Percentiles rank a stretch among this genome's conserved stretches.
Evolutionary conservation across 2,797 vertebrate genomes (phyloP).

Genomic region (Psittacula derbiana): DNA sequence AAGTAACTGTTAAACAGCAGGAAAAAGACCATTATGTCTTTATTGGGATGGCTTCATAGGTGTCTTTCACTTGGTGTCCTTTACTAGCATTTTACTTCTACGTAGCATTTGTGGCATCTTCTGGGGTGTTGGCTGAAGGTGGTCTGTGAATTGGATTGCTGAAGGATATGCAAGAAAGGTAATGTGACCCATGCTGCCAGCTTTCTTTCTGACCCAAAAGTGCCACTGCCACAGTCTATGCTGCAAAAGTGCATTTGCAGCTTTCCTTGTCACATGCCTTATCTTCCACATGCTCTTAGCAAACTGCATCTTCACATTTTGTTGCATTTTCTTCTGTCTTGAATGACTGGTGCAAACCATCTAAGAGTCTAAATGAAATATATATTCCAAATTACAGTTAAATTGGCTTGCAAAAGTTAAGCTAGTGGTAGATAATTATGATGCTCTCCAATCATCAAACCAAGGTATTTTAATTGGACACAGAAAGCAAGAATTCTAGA

Average conservation of each 20-base stretch:
- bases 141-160: constrained; percentile 53
- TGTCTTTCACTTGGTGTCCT: background rate
- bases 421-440: background rate
- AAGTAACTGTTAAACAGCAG: background rate
- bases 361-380: background rate
- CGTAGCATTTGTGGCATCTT: background rate
- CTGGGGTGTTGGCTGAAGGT: background rate
- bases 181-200: background rate
- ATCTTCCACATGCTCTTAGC: background rate
- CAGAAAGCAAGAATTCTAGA: background rate
- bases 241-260: constrained; percentile 7
- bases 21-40: background rate
- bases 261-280: constrained; percentile 32
- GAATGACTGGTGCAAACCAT: background rate
- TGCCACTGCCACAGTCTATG: constrained; percentile 11
- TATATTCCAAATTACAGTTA: background rate
- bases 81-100: constrained; percentile 54
- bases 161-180: constrained; percentile 38
- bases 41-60: accelerated
- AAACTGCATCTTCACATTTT: background rate
- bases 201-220: background rate
- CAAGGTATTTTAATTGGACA: background rate
- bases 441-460: background rate
- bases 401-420: constrained; percentile 7
- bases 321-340: background rate